These are phyloP conservation scores for Madoqua kirkii DNA, from an alignment of 2,113 vertebrate species.

Conservation along the genomic window DNA sequence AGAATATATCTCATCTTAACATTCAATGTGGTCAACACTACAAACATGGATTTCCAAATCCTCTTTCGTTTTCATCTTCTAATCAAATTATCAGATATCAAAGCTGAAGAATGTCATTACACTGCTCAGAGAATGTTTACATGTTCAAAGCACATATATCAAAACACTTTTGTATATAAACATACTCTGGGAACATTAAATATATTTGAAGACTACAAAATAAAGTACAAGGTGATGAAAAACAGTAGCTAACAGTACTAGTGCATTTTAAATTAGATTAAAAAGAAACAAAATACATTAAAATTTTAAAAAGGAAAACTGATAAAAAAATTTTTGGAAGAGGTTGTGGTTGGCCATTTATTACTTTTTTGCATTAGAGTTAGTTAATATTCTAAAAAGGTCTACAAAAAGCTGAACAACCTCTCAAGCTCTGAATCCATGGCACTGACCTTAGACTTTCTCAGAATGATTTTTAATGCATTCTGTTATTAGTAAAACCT, in stretches of 20 bases:
- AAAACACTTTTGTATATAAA: background rate
- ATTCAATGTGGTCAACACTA: background rate
- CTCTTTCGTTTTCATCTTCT: background rate
- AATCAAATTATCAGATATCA: constrained; percentile 2
- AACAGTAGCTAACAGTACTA: background rate
- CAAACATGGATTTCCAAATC: background rate
- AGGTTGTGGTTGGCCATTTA: constrained; percentile 53
- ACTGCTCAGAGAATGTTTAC: background rate
- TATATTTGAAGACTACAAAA: background rate
- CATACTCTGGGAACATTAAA: background rate
- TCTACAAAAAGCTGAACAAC: constrained; percentile 81
- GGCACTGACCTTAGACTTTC: constrained; percentile 87
- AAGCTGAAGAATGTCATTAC: background rate
- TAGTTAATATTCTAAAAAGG: constrained; percentile 83
- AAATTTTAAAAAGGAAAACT: background rate
- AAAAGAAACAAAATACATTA: constrained; percentile 4
- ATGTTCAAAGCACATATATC: background rate
- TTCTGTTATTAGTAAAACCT: constrained; percentile 87
- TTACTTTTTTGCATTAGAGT: constrained; percentile 70
- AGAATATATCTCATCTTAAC: background rate
- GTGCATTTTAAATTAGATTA: background rate
- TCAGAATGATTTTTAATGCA: constrained; percentile 87
- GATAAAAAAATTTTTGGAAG: background rate
- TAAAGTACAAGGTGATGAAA: background rate
- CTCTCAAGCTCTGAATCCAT: constrained; percentile 84